A percentile compares a stretch with the other conserved stretches of the same genome.
These are phyloP conservation scores for Eurytoma californica DNA, from an alignment of 2,888 invertebrate genomes.

Conservation along the genomic window DNA sequence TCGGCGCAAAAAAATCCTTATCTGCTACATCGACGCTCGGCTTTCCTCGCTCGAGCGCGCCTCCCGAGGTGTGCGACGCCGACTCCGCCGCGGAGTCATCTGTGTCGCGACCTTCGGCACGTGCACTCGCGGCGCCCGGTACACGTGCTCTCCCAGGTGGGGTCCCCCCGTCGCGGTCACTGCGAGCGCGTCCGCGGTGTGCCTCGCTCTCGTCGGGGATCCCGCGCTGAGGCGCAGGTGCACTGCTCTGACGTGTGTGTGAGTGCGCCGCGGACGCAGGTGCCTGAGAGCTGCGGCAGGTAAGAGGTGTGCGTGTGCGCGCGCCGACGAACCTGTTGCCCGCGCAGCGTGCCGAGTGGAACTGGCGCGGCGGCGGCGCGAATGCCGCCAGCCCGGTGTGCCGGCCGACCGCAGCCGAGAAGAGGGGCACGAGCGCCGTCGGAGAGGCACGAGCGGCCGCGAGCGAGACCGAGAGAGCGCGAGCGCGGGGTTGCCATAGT, in stretches of 20 bases:
- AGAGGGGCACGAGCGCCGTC: neutral
- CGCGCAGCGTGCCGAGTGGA: slow-evolving; percentile 28
- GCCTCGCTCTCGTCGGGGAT: too few species aligned
- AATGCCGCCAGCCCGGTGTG: slow-evolving; percentile 3
- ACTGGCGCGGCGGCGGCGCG: slow-evolving; percentile 31
- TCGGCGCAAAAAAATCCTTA: too few species aligned
- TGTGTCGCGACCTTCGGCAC: too few species aligned
- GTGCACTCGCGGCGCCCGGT: too few species aligned
- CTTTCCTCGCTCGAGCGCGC: too few species aligned
- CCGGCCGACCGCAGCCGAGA: slow-evolving; percentile 8
- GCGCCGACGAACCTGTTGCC: slow-evolving; percentile 9
- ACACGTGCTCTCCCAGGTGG: too few species aligned
- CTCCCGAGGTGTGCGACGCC: too few species aligned
- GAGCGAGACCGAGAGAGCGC: neutral
- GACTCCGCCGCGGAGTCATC: too few species aligned
- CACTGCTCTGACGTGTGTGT: slow-evolving; percentile 6
- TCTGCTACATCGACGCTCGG: too few species aligned
- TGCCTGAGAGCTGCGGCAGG: neutral
- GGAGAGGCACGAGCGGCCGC: neutral
- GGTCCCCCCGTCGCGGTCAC: too few species aligned
- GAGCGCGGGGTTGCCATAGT: slow-evolving; percentile 39
- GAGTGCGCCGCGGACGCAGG: neutral
- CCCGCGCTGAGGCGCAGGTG: neutral
- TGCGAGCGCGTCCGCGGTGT: too few species aligned
- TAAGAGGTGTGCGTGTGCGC: slow-evolving; percentile 2